Conservation (phyloP, 2,797 vertebrate species). For the Notolabrus celidotus region DNA sequence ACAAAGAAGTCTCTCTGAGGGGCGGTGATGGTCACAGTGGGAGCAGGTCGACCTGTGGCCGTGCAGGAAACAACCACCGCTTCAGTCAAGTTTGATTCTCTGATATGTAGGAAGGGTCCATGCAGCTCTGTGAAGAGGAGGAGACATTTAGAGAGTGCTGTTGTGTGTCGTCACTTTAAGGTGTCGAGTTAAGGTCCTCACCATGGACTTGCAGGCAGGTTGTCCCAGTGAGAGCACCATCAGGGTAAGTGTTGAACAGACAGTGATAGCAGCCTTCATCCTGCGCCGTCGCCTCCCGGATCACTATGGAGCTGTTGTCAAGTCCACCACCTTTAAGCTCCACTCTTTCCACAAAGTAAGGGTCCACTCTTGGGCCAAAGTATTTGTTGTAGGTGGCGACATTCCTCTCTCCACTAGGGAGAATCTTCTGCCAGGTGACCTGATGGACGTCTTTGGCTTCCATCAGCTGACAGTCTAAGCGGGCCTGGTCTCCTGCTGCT, state of each 20-base stretch:
- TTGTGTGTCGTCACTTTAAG: no score
- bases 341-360: conserved; percentile 6
- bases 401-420: background rate
- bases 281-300: conserved; percentile 15
- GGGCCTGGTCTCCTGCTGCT: conserved; percentile 7
- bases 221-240: conserved; percentile 11
- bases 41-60: conserved; percentile 59
- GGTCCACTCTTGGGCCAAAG: background rate
- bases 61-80: conserved; percentile 53
- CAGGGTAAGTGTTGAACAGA: conserved; percentile 57
- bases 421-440: conserved; percentile 64
- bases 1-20: background rate
- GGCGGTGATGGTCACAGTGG: conserved; percentile 26
- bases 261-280: conserved; percentile 63
- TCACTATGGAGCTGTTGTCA: conserved; percentile 44
- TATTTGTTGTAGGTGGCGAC: background rate
- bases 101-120: conserved; percentile 12
- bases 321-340: conserved; percentile 25
- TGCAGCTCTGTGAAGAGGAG: conserved; percentile 54
- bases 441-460: conserved; percentile 22
- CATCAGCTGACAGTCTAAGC: conserved; percentile 34
- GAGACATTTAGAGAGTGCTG: no score
- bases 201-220: conserved; percentile 53
- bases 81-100: background rate
- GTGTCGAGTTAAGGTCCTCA: background rate